phyloP scores from a whole-genome alignment of 1,140 invertebrate genomes.

The Thereuonema tuberculata region DNA sequence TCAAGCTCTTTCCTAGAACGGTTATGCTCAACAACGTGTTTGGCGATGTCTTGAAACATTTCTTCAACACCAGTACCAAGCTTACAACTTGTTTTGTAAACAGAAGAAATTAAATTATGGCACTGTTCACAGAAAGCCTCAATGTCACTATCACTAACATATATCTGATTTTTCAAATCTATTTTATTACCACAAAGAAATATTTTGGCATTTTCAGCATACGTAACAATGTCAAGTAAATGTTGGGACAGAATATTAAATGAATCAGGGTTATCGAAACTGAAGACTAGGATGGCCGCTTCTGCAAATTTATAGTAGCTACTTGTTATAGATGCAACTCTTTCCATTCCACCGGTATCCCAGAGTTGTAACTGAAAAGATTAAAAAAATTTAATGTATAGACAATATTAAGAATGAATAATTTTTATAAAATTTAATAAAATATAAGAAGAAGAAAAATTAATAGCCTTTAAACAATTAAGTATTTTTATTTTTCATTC shows the following conservation, averaged over 20 bases:
- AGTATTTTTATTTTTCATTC: too few relatives aligned
- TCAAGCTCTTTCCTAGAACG: conserved; percentile 57
- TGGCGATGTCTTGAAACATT: conserved; percentile 78
- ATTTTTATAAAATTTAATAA: neutral
- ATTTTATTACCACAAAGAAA: conserved; percentile 82
- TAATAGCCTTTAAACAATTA: too few relatives aligned
- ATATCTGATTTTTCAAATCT: conserved; percentile 51
- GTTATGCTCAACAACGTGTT: conserved; percentile 58
- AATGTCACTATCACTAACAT: conserved; percentile 75
- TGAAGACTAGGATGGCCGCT: conserved; percentile 77
- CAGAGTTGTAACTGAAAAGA: conserved; percentile 64
- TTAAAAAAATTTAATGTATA: neutral
- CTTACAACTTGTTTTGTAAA: conserved; percentile 83
- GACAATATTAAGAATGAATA: neutral
- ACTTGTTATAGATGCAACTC: conserved; percentile 81
- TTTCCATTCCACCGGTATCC: conserved; percentile 88
- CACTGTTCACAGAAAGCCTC: conserved; percentile 86
- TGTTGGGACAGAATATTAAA: conserved; percentile 85
- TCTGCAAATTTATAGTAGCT: conserved; percentile 90
- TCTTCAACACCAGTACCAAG: conserved; percentile 71
- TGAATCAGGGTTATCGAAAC: conserved; percentile 74
- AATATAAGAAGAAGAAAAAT: too few relatives aligned
- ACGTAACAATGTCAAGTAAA: conserved; percentile 74
- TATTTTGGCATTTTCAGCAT: conserved; percentile 85
- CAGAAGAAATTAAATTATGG: conserved; percentile 71